These are phyloP conservation scores for Scomber japonicus DNA, from an alignment of 2,113 vertebrate genomes.

Conservation along the genomic window DNA sequence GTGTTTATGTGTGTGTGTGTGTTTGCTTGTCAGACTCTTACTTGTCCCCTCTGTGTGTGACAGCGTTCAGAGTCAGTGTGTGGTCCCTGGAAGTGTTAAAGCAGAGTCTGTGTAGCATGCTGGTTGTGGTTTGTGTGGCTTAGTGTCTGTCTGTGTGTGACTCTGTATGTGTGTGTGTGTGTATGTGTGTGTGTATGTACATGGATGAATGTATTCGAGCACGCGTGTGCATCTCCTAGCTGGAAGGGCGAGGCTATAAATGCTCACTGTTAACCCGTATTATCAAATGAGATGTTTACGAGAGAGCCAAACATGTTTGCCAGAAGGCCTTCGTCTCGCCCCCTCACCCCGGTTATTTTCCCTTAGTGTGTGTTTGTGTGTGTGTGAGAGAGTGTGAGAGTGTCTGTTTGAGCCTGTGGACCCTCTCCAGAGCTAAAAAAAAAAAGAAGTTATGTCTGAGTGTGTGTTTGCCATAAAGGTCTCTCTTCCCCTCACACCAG, in stretches of 20 bases:
- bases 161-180: slow-evolving; percentile 47
- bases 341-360: slow-evolving; percentile 19
- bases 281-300: slow-evolving; percentile 81
- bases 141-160: slow-evolving; percentile 58
- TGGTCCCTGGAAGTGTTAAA: slow-evolving; percentile 83
- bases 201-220: slow-evolving; percentile 34
- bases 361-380: slow-evolving; percentile 13
- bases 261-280: slow-evolving; percentile 66
- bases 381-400: slow-evolving; percentile 29
- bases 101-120: slow-evolving; percentile 66
- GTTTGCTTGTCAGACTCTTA: not conserved
- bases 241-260: slow-evolving; percentile 71
- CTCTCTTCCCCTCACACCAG: slow-evolving; percentile 37
- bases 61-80: slow-evolving; percentile 73
- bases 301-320: slow-evolving; percentile 67
- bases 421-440: slow-evolving; percentile 10
- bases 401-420: slow-evolving; percentile 6
- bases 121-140: slow-evolving; percentile 75
- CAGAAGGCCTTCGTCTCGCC: slow-evolving; percentile 44
- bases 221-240: slow-evolving; percentile 37
- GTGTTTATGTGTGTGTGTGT: not conserved
- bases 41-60: slow-evolving; percentile 25
- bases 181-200: slow-evolving; percentile 18
- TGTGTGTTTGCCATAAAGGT: slow-evolving; percentile 33
- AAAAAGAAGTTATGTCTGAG: not conserved